Percentiles rank a stretch among this genome's conserved stretches.
These are phyloP conservation scores for Neogobius melanostomus DNA, from an alignment of 2,113 vertebrate genomes.

Conservation along the genomic window DNA sequence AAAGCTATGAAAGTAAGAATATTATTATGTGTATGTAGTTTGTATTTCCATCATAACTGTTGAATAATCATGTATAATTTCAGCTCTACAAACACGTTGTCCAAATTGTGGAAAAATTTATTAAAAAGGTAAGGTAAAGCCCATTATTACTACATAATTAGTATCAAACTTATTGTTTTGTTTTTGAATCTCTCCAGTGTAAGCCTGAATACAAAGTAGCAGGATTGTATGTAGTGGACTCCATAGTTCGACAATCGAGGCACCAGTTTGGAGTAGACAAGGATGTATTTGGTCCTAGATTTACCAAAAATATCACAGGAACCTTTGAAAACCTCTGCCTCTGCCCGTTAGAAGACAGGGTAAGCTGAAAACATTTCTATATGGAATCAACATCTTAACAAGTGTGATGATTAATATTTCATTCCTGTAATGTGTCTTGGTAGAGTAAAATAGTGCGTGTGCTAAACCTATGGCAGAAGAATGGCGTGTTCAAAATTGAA, in stretches of 20 bases:
- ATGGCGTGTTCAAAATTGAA: slow-evolving; percentile 97
- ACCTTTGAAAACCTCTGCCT: slow-evolving; percentile 99
- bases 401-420: not conserved
- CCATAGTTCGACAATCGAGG: slow-evolving; percentile 96
- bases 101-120: slow-evolving; percentile 99
- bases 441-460: slow-evolving; percentile 98
- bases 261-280: slow-evolving; percentile 98
- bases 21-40: no score
- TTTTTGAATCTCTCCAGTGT: slow-evolving; percentile 76
- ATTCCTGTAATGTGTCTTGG: slow-evolving; percentile 8
- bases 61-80: slow-evolving; percentile 15
- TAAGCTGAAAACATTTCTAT: slow-evolving; percentile 58
- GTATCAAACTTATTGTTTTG: not conserved
- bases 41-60: not conserved
- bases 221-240: slow-evolving; percentile 96
- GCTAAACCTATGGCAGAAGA: slow-evolving; percentile 99
- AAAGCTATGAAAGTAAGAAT: slow-evolving; percentile 97
- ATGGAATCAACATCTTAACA: not conserved
- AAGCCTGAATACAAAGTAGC: slow-evolving; percentile 98
- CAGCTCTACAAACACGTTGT: slow-evolving; percentile 99
- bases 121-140: slow-evolving; percentile 89
- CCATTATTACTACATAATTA: not conserved
- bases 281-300: slow-evolving; percentile 97
- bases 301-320: slow-evolving; percentile 96
- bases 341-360: slow-evolving; percentile 95